Base-by-base conservation (phyloP, 1,140 invertebrate genomes). In the Augochlora pura region DNA sequence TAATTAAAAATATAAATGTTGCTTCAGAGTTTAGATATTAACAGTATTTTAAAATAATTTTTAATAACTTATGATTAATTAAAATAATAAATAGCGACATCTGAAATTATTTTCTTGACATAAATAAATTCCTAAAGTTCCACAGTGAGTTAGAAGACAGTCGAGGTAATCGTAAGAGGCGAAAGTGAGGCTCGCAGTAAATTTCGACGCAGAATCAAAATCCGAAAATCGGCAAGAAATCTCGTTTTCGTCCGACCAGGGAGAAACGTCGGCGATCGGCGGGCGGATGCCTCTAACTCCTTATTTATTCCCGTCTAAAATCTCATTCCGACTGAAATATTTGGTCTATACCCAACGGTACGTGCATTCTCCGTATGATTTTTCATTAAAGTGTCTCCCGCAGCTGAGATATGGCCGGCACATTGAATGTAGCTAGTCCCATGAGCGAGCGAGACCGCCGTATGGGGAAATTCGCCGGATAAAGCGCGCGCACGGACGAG, bases 261-360 rank as follows among this genome's bases (percentile, higher is more conserved):
- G n/a, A 71, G 38, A 38, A 77, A 77, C 39, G 49, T 23, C 38
- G 63, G 60, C 67, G 60, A 66, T 76, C 72, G 49, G 27, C 52
- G 71, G n/a, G 57, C 21, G 72, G 49, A 73, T 23, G 32, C 46
- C n/a, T 64, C 79, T 65, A 69, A 81, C 87, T 91, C 77, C 90
- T 92, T 92, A 91, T 91, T 91, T 91, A 91, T 92, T 90, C 90
- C 90, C 89, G 90, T 92, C 91, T 90, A 91, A 91, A 92, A 92
- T 92, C 91, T 91, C 90, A 92, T 92, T 92, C 73, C 89, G 86
- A 79, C 73, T 92, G 91, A 92, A 92, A 92, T 92, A 92, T 92
- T 88, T 80, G 89, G 82, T 77, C 85, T 89, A 89, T 90, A 90
- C 88, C 88, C 88, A 85, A 82, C 81, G 87, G 89, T 87, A 89